Base-by-base conservation (phyloP, 2,797 vertebrate species). In the Manis javanica region DNA sequence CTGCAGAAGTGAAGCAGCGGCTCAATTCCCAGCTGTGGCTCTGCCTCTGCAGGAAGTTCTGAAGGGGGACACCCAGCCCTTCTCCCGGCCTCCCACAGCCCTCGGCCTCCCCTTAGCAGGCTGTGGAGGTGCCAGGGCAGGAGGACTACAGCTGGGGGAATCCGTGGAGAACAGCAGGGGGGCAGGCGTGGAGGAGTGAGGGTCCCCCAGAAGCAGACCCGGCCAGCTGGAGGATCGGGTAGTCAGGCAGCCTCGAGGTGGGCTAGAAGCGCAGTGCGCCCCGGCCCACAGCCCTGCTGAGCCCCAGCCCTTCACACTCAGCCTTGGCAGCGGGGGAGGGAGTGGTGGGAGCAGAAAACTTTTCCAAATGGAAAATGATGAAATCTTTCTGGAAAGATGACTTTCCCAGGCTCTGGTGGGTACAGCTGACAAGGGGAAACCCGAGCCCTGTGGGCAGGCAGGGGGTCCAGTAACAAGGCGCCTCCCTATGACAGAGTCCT, bases 351-450 rank as follows among this genome's bases (percentile, higher is more conserved):
- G 91, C n/a, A 39, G 77, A 42, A 63, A 90, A 95, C 57, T 95
- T 96, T 96, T 97, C 96, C 90, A 1, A 97, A 92, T 74, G 95
- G 97, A 96, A 97, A 97, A 96, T 98, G 96, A 97, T 66, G 95
- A 97, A 91, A 94, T 95, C 86, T 86, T 95, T 90, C 92, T 91
- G 95, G 96, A 97, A 97, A 95, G 91, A 78, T 59, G 90, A 92
- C 57, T 96, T 96, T 96, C 95, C 95, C 95, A 97, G 94, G 92
- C 87, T 94, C 81, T 78, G 72, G 91, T 85, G 96, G 87, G 94
- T 83, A 87, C 5, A 49, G 92, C 92, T 97, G 97, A 97, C 83
- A 2, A 71, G 63, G 71, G 46, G 96, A 97, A 96, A 98, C 92
- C 81, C 29, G 96, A 97, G 55, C 94, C 71, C 83, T 94, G 96